These are phyloP conservation scores for Rhaphigaster nebulosa DNA, from an alignment of 2,888 invertebrate genomes.

Conservation along the genomic window DNA sequence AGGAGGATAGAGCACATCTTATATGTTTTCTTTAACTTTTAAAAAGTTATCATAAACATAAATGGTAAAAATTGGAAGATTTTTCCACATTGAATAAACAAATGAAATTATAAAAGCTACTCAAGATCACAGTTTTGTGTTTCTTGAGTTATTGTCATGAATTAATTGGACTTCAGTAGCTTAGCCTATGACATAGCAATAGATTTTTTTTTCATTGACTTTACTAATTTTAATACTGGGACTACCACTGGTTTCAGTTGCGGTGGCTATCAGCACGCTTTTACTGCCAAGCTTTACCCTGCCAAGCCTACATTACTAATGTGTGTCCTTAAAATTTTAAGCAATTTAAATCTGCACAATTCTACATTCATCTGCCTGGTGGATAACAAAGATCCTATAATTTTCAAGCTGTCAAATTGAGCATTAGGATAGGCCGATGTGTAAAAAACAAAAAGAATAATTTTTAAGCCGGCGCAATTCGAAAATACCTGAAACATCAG, in stretches of 20 bases:
- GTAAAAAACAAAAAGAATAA: background rate
- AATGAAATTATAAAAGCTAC: no score
- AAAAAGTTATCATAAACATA: no score
- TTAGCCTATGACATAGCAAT: no score
- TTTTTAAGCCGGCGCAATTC: background rate
- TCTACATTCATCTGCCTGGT: constrained; percentile 6
- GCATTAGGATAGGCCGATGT: background rate
- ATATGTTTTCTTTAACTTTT: no score
- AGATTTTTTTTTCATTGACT: no score
- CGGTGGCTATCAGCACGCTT: background rate
- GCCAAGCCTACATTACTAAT: constrained; percentile 7
- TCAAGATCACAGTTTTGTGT: no score
- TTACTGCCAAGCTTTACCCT: background rate
- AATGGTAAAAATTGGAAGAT: no score
- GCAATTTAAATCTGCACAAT: constrained; percentile 1
- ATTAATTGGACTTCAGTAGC: no score
- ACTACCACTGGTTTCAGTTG: background rate
- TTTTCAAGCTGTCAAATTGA: constrained; percentile 1
- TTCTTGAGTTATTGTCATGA: no score
- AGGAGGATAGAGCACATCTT: no score
- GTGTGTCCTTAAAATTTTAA: background rate
- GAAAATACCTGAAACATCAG: constrained; percentile 22
- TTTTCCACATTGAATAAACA: no score
- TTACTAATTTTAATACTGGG: background rate
- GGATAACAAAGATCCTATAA: background rate